Evolutionary conservation across 2,797 vertebrate genomes (phyloP), one percentile per base, ranked within the genome.

Genomic region (Muscicapa striata): DNA sequence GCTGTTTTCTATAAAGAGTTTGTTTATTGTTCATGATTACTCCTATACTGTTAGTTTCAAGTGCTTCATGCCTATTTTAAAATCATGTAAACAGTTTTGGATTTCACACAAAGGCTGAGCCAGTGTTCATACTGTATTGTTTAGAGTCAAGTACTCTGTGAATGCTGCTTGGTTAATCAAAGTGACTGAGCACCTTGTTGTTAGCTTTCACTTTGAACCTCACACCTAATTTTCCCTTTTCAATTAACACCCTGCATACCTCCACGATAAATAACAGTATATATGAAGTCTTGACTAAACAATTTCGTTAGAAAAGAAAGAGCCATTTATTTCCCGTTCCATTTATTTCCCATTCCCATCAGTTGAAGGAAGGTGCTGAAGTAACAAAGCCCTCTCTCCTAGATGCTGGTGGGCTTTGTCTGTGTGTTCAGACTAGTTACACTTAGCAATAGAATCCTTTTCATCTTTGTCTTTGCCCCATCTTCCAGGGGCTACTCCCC

Each of bases 401-500:
- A 13, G 23, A 1, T 46, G 13, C 7, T 90, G n/a, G 22, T 38
- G 16, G 32, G 34, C 5, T 7, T 63, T 62, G 16, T 45, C 30
- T 15, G 1, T 3, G 0, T 22, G 10, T 57, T 78, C 8, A 4
- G 17, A 12, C 11, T 54, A 14, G 13, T 86, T 77, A 41, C 0
- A 5, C 48, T 51, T 30, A 36, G 10, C 23, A 3, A 5, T 69
- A 18, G 40, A 77, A 58, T 52, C 7, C 4, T 30, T 52, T 70
- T 41, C 18, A 16, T 57, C 18, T 83, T 58, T 57, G 11, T 49
- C 15, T 61, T 36, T 75, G 19, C 15, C 19, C 5, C 7, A 12
- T 11, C 17, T 62, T 57, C 8, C 22, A 41, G 34, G 52, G n/a
- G 15, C 29, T 62, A 1, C 9, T 69, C 24, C 9, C 17, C n/a